A percentile compares a stretch with the other conserved stretches of the same genome.
Evolutionary conservation across 2,113 vertebrate species (phyloP).

Genomic region (Rana temporaria): DNA sequence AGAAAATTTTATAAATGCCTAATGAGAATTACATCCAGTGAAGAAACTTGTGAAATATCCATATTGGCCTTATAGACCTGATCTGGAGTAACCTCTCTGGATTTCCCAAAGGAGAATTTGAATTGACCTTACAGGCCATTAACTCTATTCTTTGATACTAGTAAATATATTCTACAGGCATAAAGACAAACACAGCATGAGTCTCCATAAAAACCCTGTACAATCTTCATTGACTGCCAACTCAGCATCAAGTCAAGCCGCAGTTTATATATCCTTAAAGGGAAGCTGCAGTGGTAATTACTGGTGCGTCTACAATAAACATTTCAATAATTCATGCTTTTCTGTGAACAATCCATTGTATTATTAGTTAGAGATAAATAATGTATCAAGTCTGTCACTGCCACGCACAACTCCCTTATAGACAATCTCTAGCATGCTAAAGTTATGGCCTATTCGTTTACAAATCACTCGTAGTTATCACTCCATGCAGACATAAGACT

Average conservation of each 20-base stretch:
- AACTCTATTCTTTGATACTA: not conserved
- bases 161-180: not conserved
- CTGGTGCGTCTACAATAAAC: constrained; percentile 22
- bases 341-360: constrained; percentile 48
- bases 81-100: not conserved
- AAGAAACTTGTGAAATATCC: too few relatives aligned
- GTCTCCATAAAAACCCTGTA: not conserved
- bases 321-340: constrained; percentile 37
- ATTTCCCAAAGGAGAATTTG: not conserved
- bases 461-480: not conserved
- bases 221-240: not conserved
- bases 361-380: constrained; percentile 49
- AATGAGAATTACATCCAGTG: too few relatives aligned
- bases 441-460: constrained; percentile 9
- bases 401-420: not conserved
- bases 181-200: not conserved
- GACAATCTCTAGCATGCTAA: not conserved
- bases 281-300: constrained; percentile 20
- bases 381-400: constrained; percentile 15
- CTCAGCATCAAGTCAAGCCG: not conserved
- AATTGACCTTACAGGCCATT: not conserved
- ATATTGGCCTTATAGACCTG: too few relatives aligned
- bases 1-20: too few relatives aligned
- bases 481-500: too few relatives aligned
- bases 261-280: constrained; percentile 5